Evolutionary conservation across 2,888 invertebrate species (phyloP).

Genomic region (Malthinus seriepunctatus): DNA sequence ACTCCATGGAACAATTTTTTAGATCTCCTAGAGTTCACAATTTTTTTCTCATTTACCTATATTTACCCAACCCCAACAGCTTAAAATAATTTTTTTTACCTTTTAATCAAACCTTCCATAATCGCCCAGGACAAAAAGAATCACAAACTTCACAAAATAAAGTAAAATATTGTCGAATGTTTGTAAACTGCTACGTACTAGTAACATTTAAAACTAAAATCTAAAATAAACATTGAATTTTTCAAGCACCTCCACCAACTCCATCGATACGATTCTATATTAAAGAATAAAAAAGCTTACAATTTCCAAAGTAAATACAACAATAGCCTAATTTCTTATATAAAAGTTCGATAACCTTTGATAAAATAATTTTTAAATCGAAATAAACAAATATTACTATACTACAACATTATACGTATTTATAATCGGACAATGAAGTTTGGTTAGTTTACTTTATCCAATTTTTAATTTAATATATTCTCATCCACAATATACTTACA

Average conservation of each 20-base stretch:
- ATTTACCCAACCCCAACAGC: too few species aligned
- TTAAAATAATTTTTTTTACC: not conserved
- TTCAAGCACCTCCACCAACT: too few species aligned
- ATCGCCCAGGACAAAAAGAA: not conserved
- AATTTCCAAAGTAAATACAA: constrained; percentile 1
- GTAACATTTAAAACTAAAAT: constrained; percentile 1
- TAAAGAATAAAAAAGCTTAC: not conserved
- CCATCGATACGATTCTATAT: not conserved
- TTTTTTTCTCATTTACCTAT: too few species aligned
- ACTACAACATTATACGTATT: not conserved
- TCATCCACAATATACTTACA: too few species aligned
- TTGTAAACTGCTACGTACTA: not conserved
- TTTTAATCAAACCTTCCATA: constrained; percentile 4
- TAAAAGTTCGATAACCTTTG: constrained; percentile 20
- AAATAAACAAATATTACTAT: constrained; percentile 7
- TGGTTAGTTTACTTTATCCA: constrained; percentile 13
- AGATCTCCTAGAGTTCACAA: too few species aligned
- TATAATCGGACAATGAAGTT: constrained; percentile 13
- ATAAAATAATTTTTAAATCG: constrained; percentile 19
- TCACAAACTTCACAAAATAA: not conserved
- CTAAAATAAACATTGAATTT: not conserved
- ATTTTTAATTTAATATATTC: too few species aligned
- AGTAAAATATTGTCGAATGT: not conserved
- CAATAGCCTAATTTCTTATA: constrained; percentile 24
- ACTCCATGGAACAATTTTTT: too few species aligned